Evolutionary conservation across 1,140 invertebrate genomes (phyloP), one percentile per base, ranked within the genome.

Genomic region (Brachionus koreanus): DNA sequence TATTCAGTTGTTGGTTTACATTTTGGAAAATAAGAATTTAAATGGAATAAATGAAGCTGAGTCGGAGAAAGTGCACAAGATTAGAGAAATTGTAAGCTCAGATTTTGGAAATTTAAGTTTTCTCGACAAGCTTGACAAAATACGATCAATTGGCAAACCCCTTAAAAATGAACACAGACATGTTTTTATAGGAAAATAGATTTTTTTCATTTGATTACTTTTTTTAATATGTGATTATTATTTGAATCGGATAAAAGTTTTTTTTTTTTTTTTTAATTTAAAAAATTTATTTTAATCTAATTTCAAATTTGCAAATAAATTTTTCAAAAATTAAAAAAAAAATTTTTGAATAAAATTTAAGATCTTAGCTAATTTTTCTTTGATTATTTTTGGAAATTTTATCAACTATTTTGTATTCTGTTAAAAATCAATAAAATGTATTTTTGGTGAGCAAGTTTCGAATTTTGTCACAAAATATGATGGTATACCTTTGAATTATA

Each of bases 181-280:
- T 74, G 69, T 74, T 25, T 74, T 74, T 74, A 74, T 74, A 25
- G 69, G 69, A 46, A 74, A 74, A 74, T 43, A 25, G 19, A 74
- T 5, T 7, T 63, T 63, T 16, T 29, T 13, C 25, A 23, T 35
- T 23, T 46, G 23, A 42, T n/a, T 43, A 67, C 7, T 67, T 63
- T 23, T 25, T 5, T 23, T 63, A 29, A 23, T 63, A 25, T 65
- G 12, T 65, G 12, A 37, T 29, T 65, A 2, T 33, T 65, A 33
- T 65, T 65, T 65, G 25, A 57, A 57, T 57, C 33, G 63, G 63
- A 65, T 65, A 4, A 13, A 33, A 42, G 10, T 69, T 39, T 42
- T 43, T 39, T 69, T 37, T 37, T 0, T 2, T 37, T 33, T 13
- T 65, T n/a, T 33, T 33, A 33, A 23, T 12, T 7, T 13, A 9